Evolutionary conservation across 2,113 vertebrate genomes (phyloP).

Genomic region (Serilophus lunatus): DNA sequence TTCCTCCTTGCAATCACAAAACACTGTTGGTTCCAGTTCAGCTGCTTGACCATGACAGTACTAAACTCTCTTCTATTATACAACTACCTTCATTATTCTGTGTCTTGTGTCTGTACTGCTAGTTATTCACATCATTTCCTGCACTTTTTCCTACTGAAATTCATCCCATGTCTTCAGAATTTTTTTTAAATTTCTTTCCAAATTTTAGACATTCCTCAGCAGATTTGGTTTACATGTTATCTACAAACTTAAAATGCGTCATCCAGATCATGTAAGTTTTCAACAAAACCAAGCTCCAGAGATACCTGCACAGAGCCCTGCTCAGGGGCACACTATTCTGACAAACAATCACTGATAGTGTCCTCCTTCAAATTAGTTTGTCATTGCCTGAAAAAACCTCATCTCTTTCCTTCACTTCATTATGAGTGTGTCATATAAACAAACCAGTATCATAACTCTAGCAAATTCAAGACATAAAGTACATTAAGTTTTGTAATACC

Average conservation of each 20-base stretch:
- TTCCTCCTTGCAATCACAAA: neutral
- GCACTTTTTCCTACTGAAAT: neutral
- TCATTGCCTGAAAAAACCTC: neutral
- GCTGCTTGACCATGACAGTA: neutral
- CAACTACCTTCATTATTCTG: neutral
- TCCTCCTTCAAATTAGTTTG: neutral
- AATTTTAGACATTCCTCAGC: neutral
- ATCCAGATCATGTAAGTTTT: neutral
- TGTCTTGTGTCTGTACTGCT: neutral
- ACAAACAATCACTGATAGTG: rapidly evolving
- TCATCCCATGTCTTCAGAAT: neutral
- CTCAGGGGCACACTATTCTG: neutral
- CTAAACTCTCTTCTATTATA: neutral
- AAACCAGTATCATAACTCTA: neutral
- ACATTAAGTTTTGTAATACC: neutral
- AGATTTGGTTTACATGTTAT: neutral
- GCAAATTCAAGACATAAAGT: neutral
- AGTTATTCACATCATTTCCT: neutral
- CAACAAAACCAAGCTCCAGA: neutral
- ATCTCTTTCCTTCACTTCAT: neutral
- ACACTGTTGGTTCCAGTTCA: neutral
- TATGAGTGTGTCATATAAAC: neutral
- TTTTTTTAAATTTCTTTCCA: neutral
- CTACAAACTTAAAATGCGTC: neutral
- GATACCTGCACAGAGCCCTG: neutral